Evolutionary conservation across 1,140 invertebrate species (phyloP), one percentile per base, ranked within the genome.

Genomic region (Drosophila pseudoobscura): DNA sequence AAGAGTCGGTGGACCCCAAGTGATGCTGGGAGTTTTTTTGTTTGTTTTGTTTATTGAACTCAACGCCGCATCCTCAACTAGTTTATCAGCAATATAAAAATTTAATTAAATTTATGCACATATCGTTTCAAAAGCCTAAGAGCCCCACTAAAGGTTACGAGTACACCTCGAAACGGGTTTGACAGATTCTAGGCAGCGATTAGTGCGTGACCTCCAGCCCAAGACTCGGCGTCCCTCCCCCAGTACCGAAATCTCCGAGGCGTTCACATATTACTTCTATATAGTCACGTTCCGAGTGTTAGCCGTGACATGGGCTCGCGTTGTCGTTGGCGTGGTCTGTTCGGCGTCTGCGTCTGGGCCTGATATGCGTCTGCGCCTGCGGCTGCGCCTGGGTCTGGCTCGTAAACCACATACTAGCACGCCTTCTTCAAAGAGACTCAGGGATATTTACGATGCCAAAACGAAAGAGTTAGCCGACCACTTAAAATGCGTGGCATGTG

Each of bases 401-500:
- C 35, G 35, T 39, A 39, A 39, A 39, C 35, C 35, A 39, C 35
- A 47, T 35, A 39, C 52, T n/a, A 24, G 31, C 52, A 55, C 65
- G 59, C 59, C 51, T 55, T 43, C 51, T 43, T 45, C 59, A n/a
- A 56, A 51, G 43, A 52, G 20, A 46, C 35, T 35, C 51, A 51
- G 54, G 31, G 41, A 75, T 52, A 80, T 85, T 69, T 85, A 79
- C 80, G 80, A 80, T 75, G 57, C 15, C 65, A 74, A 82, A 73
- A 52, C 41, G 53, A 45, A 44, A 39, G 59, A 39, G 47, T 50
- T 53, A 43, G 68, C 53, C 31, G 61, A 50, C 47, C 75, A 88
- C 56, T 88, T 88, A 66, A 74, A 79, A 88, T 88, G 83, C 83
- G 64, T 64, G 83, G 72, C 83, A 88, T 88, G 83, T 49, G 65